Evolutionary conservation across 2,113 vertebrate genomes (phyloP), one percentile per base, ranked within the genome.

Genomic region (Pipra filicauda): DNA sequence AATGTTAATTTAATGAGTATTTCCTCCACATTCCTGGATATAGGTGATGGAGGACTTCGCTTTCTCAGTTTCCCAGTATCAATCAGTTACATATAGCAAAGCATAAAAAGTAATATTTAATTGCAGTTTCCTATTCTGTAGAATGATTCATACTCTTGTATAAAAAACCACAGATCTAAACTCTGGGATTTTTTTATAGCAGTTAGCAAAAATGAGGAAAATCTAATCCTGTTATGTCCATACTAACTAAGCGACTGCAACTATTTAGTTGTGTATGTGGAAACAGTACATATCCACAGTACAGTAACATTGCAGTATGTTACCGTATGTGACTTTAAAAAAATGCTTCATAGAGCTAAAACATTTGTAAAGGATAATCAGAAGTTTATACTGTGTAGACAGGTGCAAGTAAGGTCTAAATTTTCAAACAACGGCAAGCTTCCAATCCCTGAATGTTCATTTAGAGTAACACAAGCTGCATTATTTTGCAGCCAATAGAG

Each of bases 1-100:
- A 97, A 98, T 97, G 92, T 97, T 98, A 98, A 98, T 98, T 98
- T 98, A 98, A 98, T 98, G 97, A 97, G 92, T 77, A 88, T 96
- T 96, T 96, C 96, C 89, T 96, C 95, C 93, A 95, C 80, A 96
- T 96, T 95, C 90, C 94, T 97, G 94, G 96, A 97, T 92, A 79
- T 54, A 97, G 86, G 97, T 97, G 87, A 96, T 71, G 31, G 59
- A 95, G 48, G 91, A 74, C 80, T 94, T 64, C 41, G 59, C 65
- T 76, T 49, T 89, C 72, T 70, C 46, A 78, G 44, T 62, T 82
- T 51, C 61, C 31, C 27, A 61, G 22, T 90, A 97, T 95, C 88
- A 98, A 98, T 98, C 95, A 97, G 76, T 95, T 96, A 87, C 77
- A 92, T 78, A 92, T 3, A 89, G 43, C 51, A 93, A 85, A 57